Evolutionary conservation across 2,797 vertebrate genomes (phyloP).

Genomic region (Amblyopsis hoosieri): DNA sequence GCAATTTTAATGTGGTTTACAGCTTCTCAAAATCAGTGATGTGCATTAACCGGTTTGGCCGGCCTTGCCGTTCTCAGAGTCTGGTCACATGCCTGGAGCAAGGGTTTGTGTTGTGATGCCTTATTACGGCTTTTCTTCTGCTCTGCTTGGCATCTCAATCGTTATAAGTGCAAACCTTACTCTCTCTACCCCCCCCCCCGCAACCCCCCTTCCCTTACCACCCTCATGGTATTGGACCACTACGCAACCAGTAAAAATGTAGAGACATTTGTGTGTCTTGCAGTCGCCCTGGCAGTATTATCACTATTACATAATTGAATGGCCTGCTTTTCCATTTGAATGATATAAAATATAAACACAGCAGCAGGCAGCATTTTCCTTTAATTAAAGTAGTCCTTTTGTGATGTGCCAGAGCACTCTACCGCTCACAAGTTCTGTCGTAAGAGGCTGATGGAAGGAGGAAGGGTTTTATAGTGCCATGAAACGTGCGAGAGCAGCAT

Average conservation of each 20-base stretch:
- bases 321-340: too few relatives aligned
- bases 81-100: conserved; percentile 59
- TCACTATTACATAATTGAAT: too few relatives aligned
- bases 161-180: conserved; percentile 50
- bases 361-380: too few relatives aligned
- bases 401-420: too few relatives aligned
- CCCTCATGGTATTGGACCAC: too few relatives aligned
- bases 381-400: too few relatives aligned
- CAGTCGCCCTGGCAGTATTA: too few relatives aligned
- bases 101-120: conserved; percentile 65
- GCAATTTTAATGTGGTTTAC: conserved; percentile 52
- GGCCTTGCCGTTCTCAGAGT: conserved; percentile 57
- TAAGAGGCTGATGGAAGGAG: conserved; percentile 24
- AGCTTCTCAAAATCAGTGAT: conserved; percentile 46
- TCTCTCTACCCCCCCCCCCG: conserved; percentile 14
- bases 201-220: background rate
- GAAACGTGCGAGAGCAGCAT: conserved; percentile 39
- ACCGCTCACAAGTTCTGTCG: too few relatives aligned
- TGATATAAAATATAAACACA: too few relatives aligned
- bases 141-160: conserved; percentile 58
- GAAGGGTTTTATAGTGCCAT: conserved; percentile 31
- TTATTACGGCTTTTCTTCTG: conserved; percentile 67
- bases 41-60: conserved; percentile 61
- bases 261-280: too few relatives aligned
- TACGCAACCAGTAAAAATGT: too few relatives aligned